Evolutionary conservation across 1,140 invertebrate species (phyloP).

Genomic region (Melipona quadrifasciata): DNA sequence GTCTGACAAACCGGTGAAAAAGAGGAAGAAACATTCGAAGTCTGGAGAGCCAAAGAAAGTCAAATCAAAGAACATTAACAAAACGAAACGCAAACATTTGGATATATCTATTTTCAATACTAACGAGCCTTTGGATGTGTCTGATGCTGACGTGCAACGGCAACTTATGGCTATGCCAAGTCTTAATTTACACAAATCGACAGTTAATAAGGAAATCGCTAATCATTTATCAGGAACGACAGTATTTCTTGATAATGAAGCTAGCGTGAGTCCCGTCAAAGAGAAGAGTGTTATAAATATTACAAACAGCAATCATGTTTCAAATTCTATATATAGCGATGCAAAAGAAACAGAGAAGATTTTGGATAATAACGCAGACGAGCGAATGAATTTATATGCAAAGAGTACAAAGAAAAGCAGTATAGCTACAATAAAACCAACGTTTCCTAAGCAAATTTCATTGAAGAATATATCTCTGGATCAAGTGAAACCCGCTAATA

Average conservation of each 20-base stretch:
- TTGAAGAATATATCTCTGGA: background rate
- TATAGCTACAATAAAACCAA: background rate
- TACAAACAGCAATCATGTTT: constrained; percentile 16
- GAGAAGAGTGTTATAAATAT: constrained; percentile 40
- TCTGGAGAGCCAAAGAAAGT: constrained; percentile 62
- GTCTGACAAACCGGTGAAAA: constrained; percentile 56
- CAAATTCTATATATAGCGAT: background rate
- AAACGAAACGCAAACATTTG: constrained; percentile 63
- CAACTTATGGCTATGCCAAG: constrained; percentile 74
- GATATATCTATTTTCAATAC: constrained; percentile 61
- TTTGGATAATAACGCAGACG: background rate
- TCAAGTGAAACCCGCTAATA: constrained; percentile 5
- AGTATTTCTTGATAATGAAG: constrained; percentile 45
- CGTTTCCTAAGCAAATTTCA: background rate
- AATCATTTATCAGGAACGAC: constrained; percentile 41
- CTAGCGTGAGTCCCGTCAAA: constrained; percentile 27
- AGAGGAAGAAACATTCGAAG: constrained; percentile 68
- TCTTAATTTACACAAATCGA: constrained; percentile 61
- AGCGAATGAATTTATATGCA: background rate
- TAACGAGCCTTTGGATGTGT: constrained; percentile 71
- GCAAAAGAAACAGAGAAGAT: constrained; percentile 16
- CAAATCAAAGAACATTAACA: constrained; percentile 59
- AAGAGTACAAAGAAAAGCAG: background rate
- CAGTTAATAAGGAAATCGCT: constrained; percentile 50
- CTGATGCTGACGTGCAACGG: constrained; percentile 73